Evolutionary conservation across 2,113 vertebrate species (phyloP).

Genomic region (Passerina amoena): DNA sequence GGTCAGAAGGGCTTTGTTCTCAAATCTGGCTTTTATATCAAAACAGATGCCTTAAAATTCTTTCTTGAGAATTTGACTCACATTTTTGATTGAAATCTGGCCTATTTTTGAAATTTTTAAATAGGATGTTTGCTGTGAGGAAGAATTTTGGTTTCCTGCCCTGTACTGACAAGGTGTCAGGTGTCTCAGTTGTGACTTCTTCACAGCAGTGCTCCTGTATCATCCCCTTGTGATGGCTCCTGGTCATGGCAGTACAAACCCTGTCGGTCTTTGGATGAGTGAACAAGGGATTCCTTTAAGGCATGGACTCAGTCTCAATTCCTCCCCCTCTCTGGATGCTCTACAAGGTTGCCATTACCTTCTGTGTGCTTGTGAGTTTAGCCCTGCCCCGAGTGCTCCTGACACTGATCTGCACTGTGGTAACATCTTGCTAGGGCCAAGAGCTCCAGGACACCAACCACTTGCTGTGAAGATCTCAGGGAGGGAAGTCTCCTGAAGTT

Average conservation of each 20-base stretch:
- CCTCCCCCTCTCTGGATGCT: neutral
- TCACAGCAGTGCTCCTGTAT: neutral
- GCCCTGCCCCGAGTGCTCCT: neutral
- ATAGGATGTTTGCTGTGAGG: neutral
- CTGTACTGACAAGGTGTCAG: neutral
- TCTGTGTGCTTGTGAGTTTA: neutral
- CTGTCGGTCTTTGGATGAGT: neutral
- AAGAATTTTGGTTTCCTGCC: neutral
- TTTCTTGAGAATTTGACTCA: neutral
- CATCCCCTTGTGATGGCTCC: neutral
- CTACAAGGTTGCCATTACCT: neutral
- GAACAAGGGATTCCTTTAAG: neutral
- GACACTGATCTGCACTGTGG: neutral
- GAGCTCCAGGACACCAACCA: neutral
- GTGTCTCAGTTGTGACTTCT: neutral
- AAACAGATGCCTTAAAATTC: neutral
- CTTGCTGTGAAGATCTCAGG: neutral
- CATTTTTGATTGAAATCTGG: neutral
- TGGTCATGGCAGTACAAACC: neutral
- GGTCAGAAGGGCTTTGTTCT: neutral
- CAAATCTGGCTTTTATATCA: neutral
- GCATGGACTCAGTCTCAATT: neutral
- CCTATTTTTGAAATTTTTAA: neutral
- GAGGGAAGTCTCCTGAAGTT: neutral
- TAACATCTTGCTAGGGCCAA: neutral